Percentiles rank a stretch among this genome's conserved stretches.
Evolutionary conservation across 1,140 invertebrate species (phyloP).

Genomic region (Drosophila asahinai): DNA sequence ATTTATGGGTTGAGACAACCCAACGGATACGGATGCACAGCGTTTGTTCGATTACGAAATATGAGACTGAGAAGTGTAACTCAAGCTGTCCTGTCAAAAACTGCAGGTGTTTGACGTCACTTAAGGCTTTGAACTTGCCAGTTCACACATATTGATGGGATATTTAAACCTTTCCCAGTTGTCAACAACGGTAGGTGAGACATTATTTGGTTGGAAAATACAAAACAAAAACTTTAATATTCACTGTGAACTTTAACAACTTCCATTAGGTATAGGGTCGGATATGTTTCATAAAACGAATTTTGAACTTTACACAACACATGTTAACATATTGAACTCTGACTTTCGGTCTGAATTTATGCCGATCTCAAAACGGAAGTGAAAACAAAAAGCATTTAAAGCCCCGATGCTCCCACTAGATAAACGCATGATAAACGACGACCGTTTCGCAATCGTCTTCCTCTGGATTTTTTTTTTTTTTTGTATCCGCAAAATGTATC

Average conservation of each 20-base stretch:
- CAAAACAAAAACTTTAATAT: neutral
- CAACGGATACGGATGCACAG: slow-evolving; percentile 28
- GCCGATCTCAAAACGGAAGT: slow-evolving; percentile 45
- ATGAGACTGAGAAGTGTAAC: slow-evolving; percentile 26
- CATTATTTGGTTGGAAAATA: neutral
- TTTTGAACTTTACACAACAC: slow-evolving; percentile 9
- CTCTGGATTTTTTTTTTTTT: slow-evolving; percentile 38
- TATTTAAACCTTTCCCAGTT: neutral
- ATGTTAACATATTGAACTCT: slow-evolving; percentile 36
- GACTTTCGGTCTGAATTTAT: slow-evolving; percentile 16
- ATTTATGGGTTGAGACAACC: slow-evolving; percentile 30
- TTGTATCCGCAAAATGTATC: slow-evolving; percentile 28
- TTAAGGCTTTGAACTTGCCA: neutral
- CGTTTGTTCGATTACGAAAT: slow-evolving; percentile 39
- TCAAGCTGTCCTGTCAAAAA: slow-evolving; percentile 3
- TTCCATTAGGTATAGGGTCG: neutral
- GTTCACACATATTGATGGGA: neutral
- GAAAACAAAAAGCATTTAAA: slow-evolving; percentile 41
- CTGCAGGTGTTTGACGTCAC: slow-evolving; percentile 35
- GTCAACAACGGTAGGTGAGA: neutral
- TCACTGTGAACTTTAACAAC: neutral
- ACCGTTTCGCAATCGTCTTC: slow-evolving; percentile 26
- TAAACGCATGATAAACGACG: slow-evolving; percentile 77
- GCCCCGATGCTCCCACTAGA: slow-evolving; percentile 46
- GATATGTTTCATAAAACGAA: neutral